A percentile compares a stretch with the other conserved stretches of the same genome.
Conservation (phyloP, 2,113 vertebrate species). For the Cricetomys ansorgei region DNA sequence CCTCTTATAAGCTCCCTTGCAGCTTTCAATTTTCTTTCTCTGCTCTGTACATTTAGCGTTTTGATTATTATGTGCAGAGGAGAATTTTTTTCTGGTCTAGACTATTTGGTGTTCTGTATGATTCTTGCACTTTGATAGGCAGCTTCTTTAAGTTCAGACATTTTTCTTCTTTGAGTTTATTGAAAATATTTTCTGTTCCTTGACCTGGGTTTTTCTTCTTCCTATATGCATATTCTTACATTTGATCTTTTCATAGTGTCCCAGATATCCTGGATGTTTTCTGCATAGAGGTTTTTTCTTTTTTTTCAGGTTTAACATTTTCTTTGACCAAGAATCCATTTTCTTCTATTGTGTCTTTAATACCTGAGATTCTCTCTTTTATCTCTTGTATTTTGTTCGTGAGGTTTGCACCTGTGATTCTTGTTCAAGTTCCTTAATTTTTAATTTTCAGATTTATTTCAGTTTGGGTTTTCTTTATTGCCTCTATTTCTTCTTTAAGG, state of each 20-base stretch:
- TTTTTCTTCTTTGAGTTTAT: neutral
- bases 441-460: neutral
- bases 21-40: neutral
- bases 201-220: neutral
- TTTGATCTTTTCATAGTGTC: neutral
- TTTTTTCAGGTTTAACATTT: too few species aligned
- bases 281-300: neutral
- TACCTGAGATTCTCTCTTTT: neutral
- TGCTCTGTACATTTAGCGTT: neutral
- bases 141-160: neutral
- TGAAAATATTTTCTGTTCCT: neutral
- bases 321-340: neutral
- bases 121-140: neutral
- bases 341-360: neutral
- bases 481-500: neutral
- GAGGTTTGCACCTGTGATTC: neutral
- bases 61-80: neutral
- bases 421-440: neutral
- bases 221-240: neutral
- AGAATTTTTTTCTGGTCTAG: neutral
- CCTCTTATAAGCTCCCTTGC: neutral
- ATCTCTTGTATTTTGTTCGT: neutral
- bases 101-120: neutral
- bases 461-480: neutral
- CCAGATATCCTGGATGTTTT: neutral